These are phyloP conservation scores for Steatornis caripensis DNA, from an alignment of 2,113 vertebrate genomes.

Conservation along the genomic window DNA sequence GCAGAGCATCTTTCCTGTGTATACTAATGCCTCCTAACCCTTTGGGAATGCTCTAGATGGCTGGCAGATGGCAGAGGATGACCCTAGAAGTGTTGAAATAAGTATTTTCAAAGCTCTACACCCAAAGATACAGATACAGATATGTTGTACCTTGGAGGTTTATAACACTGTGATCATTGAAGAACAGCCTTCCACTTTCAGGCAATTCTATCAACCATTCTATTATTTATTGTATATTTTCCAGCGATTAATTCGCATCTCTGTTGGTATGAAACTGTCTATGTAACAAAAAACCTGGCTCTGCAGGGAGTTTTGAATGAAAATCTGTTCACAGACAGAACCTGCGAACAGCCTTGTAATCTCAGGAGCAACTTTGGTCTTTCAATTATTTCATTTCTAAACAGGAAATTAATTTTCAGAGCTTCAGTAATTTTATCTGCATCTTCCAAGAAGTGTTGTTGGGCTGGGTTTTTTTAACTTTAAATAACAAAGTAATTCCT, in stretches of 20 bases:
- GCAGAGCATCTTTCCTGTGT: not conserved
- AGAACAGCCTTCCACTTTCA: not conserved
- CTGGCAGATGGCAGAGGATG: not conserved
- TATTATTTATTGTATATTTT: not conserved
- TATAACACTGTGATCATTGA: not conserved
- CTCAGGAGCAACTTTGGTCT: not conserved
- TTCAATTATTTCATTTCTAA: constrained; percentile 17
- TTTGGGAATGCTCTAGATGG: not conserved
- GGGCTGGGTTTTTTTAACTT: not conserved
- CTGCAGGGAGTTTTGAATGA: not conserved
- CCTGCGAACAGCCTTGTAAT: not conserved
- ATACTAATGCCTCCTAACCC: not conserved
- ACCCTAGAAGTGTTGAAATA: not conserved
- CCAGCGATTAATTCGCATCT: not conserved
- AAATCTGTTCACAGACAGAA: not conserved
- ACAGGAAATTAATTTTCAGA: constrained; percentile 39
- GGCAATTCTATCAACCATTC: not conserved
- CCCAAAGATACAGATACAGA: not conserved
- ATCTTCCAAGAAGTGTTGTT: not conserved
- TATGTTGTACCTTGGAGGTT: not conserved
- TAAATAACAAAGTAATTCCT: not conserved
- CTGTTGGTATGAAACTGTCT: not conserved
- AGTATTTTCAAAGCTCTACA: not conserved
- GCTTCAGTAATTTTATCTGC: not conserved
- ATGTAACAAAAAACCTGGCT: not conserved